Conservation (phyloP, 2,113 vertebrate genomes). For the Litocranius walleri region DNA sequence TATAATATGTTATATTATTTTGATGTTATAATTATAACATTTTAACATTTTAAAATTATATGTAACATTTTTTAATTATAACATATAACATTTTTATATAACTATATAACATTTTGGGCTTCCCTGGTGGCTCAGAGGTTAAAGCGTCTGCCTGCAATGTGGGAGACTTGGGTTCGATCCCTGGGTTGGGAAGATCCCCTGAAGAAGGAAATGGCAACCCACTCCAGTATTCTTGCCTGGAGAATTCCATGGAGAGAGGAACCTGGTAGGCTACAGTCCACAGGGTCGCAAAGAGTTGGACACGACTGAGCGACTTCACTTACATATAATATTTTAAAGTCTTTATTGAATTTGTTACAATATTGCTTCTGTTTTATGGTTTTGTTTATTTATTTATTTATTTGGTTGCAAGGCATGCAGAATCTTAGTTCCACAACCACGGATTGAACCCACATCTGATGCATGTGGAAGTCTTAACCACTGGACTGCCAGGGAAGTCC, state of each 20-base stretch:
- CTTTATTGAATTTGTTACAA: neutral
- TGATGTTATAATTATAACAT: neutral
- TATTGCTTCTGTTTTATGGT: neutral
- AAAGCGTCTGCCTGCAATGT: too few species aligned
- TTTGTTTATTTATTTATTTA: neutral
- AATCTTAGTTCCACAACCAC: neutral
- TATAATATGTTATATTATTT: too few species aligned
- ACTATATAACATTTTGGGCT: neutral
- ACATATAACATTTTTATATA: neutral
- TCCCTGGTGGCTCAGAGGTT: too few species aligned
- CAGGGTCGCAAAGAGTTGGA: too few species aligned
- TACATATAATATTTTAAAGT: neutral
- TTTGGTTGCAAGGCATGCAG: neutral
- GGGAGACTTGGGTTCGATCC: too few species aligned
- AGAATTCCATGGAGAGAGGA: too few species aligned
- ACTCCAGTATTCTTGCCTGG: too few species aligned
- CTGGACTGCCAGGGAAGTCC: neutral
- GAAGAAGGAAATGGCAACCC: too few species aligned
- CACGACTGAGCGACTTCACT: too few species aligned
- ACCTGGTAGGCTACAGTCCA: too few species aligned
- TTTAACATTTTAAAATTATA: neutral
- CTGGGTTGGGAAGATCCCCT: too few species aligned
- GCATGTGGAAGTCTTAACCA: neutral
- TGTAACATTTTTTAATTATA: neutral
- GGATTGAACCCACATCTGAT: neutral